Conservation (phyloP, 2,113 vertebrate species). For the Plectropomus leopardus region DNA sequence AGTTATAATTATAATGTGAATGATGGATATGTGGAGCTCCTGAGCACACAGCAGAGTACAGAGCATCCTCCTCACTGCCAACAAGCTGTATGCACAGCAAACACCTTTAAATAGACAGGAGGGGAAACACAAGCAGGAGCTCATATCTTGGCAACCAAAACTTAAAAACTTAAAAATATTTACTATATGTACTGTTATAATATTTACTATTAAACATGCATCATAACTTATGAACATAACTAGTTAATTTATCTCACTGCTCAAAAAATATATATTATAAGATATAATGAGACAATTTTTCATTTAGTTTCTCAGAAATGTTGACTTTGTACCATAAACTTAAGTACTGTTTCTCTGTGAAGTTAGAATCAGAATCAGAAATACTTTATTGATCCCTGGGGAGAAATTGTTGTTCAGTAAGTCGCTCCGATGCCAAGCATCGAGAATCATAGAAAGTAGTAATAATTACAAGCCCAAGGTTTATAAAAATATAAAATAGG, state of each 20-base stretch:
- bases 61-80: slow-evolving; percentile 17
- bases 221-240: neutral
- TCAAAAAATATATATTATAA: neutral
- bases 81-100: slow-evolving; percentile 22
- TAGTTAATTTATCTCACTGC: neutral
- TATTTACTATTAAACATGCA: neutral
- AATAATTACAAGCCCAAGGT: too few species aligned
- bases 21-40: slow-evolving; percentile 50
- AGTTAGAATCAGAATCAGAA: too few species aligned
- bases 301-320: neutral
- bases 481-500: too few species aligned
- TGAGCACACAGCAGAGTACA: slow-evolving; percentile 26
- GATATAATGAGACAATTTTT: neutral
- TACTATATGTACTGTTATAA: neutral
- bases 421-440: too few species aligned
- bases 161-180: too few species aligned
- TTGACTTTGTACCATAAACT: neutral
- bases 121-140: neutral
- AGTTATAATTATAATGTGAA: slow-evolving; percentile 42
- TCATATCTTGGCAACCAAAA: neutral
- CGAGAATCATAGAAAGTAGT: too few species aligned
- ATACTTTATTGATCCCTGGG: too few species aligned
- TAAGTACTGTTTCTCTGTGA: too few species aligned
- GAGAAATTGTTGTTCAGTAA: too few species aligned
- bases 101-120: slow-evolving; percentile 26